phyloP scores from a whole-genome alignment of 2,113 vertebrate genomes.

The Cinclus cinclus region DNA sequence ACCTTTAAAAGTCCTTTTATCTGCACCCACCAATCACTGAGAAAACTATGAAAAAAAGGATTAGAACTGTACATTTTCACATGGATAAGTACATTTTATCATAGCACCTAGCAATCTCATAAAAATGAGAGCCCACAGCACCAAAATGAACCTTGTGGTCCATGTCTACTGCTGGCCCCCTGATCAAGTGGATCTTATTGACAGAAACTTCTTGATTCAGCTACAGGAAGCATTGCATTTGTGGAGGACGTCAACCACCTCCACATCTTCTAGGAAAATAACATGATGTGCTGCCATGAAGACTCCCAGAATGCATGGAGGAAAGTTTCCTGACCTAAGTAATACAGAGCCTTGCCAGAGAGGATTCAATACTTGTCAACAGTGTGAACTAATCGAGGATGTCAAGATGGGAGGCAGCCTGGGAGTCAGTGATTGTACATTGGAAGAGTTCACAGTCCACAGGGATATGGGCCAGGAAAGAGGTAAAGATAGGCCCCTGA shows the following conservation, averaged over 20 bases:
- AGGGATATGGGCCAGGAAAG: not conserved
- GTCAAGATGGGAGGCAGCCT: not conserved
- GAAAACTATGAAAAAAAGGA: not conserved
- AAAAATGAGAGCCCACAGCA: not conserved
- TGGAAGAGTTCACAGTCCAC: not conserved
- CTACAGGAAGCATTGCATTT: not conserved
- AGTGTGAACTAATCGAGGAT: not conserved
- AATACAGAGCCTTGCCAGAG: not conserved
- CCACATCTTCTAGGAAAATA: not conserved
- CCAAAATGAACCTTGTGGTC: not conserved
- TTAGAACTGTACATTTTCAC: not conserved
- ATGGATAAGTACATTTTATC: not conserved
- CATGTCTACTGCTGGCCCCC: accelerated
- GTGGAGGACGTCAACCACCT: not conserved
- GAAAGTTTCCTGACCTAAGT: not conserved
- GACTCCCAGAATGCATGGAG: not conserved
- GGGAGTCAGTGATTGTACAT: not conserved
- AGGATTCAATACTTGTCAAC: not conserved
- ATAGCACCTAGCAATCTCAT: not conserved
- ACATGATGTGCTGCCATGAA: not conserved
- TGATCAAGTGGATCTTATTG: not conserved
- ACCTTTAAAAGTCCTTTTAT: not conserved
- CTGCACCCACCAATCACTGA: not conserved
- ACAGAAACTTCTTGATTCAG: not conserved
- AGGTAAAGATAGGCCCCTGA: not conserved